phyloP scores from a whole-genome alignment of 2,113 vertebrate genomes.

The Trematocara zebra region DNA sequence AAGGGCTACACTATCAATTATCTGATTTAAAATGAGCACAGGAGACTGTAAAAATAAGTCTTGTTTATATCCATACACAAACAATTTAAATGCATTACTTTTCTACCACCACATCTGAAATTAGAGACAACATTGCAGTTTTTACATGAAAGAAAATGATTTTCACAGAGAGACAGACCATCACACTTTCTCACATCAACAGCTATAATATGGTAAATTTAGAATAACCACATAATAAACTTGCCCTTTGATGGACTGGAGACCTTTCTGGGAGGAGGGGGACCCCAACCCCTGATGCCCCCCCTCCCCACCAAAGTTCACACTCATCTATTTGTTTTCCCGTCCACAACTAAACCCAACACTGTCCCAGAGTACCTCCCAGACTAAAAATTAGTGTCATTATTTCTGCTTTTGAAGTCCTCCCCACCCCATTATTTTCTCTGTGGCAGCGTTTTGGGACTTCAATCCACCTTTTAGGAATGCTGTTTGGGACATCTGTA shows the following conservation, averaged over 20 bases:
- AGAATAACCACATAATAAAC: background rate
- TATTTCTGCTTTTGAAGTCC: background rate
- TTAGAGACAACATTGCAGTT: background rate
- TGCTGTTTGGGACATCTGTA: background rate
- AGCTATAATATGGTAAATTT: background rate
- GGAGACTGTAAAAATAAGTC: background rate
- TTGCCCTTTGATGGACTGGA: background rate
- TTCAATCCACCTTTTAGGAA: background rate
- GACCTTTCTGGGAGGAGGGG: background rate
- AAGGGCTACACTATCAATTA: background rate
- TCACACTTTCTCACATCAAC: background rate
- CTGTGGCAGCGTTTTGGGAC: background rate
- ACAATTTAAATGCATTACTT: background rate
- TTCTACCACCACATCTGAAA: background rate
- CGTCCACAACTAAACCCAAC: background rate
- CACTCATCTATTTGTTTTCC: background rate
- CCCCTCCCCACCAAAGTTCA: background rate
- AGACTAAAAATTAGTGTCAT: background rate
- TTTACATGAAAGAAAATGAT: background rate
- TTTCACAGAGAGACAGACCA: background rate
- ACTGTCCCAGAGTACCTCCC: background rate
- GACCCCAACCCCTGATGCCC: background rate
- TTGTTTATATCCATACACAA: background rate
- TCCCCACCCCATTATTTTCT: background rate
- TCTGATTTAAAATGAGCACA: background rate